Conservation (phyloP, 2,113 vertebrate genomes). For the Candoia aspera region DNA sequence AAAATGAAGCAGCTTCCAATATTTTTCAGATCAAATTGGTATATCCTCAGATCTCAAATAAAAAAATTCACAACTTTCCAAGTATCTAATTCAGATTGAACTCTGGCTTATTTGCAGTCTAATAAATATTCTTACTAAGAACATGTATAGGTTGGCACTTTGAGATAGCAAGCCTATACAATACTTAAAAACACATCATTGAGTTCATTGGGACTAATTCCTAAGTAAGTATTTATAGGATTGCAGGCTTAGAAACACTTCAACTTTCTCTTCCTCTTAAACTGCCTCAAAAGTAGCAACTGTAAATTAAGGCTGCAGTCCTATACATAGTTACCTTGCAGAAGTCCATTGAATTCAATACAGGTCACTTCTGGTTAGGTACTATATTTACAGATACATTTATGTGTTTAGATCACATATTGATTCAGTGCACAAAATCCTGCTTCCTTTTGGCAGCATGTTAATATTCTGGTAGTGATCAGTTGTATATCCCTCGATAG, state of each 20-base stretch:
- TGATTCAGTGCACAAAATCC: slow-evolving; percentile 4
- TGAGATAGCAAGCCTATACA: background rate
- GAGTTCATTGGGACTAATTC: too few relatives aligned
- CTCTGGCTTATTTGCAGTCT: too few relatives aligned
- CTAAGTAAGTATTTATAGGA: background rate
- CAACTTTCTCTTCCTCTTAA: background rate
- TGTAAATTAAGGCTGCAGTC: background rate
- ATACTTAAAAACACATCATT: background rate
- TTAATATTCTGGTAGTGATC: background rate
- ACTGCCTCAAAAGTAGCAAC: background rate
- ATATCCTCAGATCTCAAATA: too few relatives aligned
- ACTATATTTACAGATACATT: background rate
- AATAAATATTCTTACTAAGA: too few relatives aligned
- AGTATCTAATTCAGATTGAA: too few relatives aligned
- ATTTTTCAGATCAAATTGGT: too few relatives aligned
- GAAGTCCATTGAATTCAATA: background rate
- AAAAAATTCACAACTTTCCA: too few relatives aligned
- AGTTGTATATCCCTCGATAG: background rate
- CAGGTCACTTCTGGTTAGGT: background rate
- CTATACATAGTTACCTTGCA: background rate
- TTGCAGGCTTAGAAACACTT: background rate
- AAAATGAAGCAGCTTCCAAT: too few relatives aligned
- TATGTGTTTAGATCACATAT: background rate
- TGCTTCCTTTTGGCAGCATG: background rate
- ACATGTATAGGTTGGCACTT: too few relatives aligned